Evolutionary conservation across 2,888 invertebrate genomes (phyloP).

Genomic region (Ennomos erosarius): DNA sequence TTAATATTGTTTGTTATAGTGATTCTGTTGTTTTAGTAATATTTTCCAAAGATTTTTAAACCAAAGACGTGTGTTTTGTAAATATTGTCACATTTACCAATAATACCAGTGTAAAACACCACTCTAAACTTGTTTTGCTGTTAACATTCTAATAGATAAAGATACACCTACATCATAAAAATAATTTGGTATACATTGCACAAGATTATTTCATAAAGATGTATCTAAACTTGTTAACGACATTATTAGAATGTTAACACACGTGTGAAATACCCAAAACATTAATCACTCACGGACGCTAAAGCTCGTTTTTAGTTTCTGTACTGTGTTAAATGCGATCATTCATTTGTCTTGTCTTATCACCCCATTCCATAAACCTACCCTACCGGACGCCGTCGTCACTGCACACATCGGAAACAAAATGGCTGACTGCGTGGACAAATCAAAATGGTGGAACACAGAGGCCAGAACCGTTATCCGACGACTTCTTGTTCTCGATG

Average conservation of each 20-base stretch:
- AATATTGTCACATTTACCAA: constrained; percentile 29
- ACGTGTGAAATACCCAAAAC: constrained; percentile 63
- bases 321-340: constrained; percentile 72
- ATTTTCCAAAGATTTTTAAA: constrained; percentile 43
- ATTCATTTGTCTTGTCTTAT: constrained; percentile 84
- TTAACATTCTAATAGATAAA: constrained; percentile 47
- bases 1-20: constrained; percentile 36
- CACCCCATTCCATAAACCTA: constrained; percentile 83
- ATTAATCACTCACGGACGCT: constrained; percentile 79
- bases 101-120: constrained; percentile 71
- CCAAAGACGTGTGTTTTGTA: constrained; percentile 29
- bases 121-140: constrained; percentile 48
- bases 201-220: not conserved
- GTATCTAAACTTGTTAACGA: constrained; percentile 37
- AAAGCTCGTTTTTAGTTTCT: constrained; percentile 72
- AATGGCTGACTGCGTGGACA: constrained; percentile 38
- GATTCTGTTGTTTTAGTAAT: constrained; percentile 35
- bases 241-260: constrained; percentile 58
- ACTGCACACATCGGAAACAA: constrained; percentile 43
- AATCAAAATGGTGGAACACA: constrained; percentile 72
- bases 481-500: constrained; percentile 99
- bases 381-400: constrained; percentile 70
- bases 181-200: no score
- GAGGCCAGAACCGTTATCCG: constrained; percentile 98
- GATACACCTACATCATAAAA: no score